These are phyloP conservation scores for Caenorhabditis imperialis DNA, from an alignment of 2,888 invertebrate species.

Conservation along the genomic window DNA sequence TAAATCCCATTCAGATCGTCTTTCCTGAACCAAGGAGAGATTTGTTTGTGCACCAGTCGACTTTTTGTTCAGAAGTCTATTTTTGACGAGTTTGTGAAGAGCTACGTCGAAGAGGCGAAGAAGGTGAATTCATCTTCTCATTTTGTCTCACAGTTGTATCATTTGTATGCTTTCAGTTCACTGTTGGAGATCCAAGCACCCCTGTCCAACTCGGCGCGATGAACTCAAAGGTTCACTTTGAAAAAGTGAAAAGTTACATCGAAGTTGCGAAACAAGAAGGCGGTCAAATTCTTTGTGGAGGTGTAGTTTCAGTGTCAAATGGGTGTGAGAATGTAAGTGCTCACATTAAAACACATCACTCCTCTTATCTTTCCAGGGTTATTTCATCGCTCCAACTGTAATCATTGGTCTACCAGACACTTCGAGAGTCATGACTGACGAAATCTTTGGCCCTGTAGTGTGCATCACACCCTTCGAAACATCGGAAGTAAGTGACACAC, in stretches of 20 bases:
- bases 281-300: slow-evolving; percentile 79
- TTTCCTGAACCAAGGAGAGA: slow-evolving; percentile 82
- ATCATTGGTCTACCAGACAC: slow-evolving; percentile 79
- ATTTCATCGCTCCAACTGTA: slow-evolving; percentile 80
- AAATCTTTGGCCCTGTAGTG: slow-evolving; percentile 82
- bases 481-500: slow-evolving; percentile 63
- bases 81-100: slow-evolving; percentile 79
- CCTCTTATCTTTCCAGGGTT: slow-evolving; percentile 80
- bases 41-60: slow-evolving; percentile 82
- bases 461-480: slow-evolving; percentile 78
- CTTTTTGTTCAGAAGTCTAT: slow-evolving; percentile 81
- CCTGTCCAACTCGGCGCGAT: slow-evolving; percentile 79
- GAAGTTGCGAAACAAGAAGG: slow-evolving; percentile 79
- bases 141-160: no score
- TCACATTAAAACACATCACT: no score
- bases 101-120: slow-evolving; percentile 75
- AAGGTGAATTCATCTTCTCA: slow-evolving; percentile 51
- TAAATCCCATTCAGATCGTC: slow-evolving; percentile 80
- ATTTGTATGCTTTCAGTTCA: slow-evolving; percentile 55
- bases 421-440: slow-evolving; percentile 81
- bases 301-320: slow-evolving; percentile 76
- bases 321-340: slow-evolving; percentile 77
- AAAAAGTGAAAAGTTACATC: slow-evolving; percentile 78
- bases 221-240: slow-evolving; percentile 80
- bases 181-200: slow-evolving; percentile 66